Evolutionary conservation across 2,888 invertebrate genomes (phyloP), one percentile per base, ranked within the genome.

Genomic region (Polyommatus iphigenia): DNA sequence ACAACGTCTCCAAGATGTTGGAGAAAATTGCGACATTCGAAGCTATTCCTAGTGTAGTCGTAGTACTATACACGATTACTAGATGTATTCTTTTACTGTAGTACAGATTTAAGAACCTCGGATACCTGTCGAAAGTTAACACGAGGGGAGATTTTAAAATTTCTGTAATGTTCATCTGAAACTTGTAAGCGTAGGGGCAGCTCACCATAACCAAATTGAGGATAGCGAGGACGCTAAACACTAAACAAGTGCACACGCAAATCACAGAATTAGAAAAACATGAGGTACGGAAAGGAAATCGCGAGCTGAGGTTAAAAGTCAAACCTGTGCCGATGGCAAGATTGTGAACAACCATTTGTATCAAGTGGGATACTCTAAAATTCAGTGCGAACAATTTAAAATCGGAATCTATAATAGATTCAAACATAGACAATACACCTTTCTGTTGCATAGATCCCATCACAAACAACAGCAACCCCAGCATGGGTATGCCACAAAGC

Each of bases 381-480:
- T 83, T 80, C 1, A 82, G 41, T 1, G 41, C 3, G 76, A 91
- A 93, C 0, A 81, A 32, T 15, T 62, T 81, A 62, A 91, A 91
- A 79, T 85, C 83, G 0, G 84, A 79, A 80, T 93, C 93, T 24
- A 93, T 78, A 1, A 88, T 87, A 3, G 87, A 86, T 62, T 84
- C 84, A 78, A 85, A 92, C 76, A 87, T 86, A 0, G 82, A 79
- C 0, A 92, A 86, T 7, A 93, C 75, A 2, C 93, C 92, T 81
- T 89, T 91, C 80, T 93, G 93, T 54, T 88, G 78, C 91, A 93
- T 87, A 0, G 92, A 90, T 20, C 91, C 91, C 71, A 89, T 82
- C 79, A 92, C 78, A 1, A 92, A 73, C 13, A 88, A 1, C 1
- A 85, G 15, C 57, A 89, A 89, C 5, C 85, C 85, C 0, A 83